Percentiles rank a stretch among this genome's conserved stretches.
Conservation (phyloP, 1,140 invertebrate genomes). For the Drosophila navojoa region DNA sequence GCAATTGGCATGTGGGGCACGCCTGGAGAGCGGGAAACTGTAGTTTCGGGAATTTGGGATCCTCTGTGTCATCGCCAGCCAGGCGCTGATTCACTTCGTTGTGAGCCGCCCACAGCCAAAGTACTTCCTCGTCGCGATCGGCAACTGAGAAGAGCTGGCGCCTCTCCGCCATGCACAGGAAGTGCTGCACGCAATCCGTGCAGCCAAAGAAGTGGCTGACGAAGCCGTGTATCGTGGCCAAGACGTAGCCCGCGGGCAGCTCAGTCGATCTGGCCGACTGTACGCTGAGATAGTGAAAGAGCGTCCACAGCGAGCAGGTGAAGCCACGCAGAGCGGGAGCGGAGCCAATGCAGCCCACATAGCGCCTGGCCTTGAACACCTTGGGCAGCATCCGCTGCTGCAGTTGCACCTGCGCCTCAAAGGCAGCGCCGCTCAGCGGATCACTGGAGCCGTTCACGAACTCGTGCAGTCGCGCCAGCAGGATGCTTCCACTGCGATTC, state of each 20-base stretch:
- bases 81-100: slow-evolving; percentile 96
- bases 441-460: slow-evolving; percentile 10
- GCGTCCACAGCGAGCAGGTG: slow-evolving; percentile 96
- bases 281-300: slow-evolving; percentile 97
- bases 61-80: slow-evolving; percentile 93
- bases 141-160: slow-evolving; percentile 88
- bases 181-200: slow-evolving; percentile 93
- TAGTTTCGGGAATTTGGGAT: slow-evolving; percentile 94
- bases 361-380: slow-evolving; percentile 85
- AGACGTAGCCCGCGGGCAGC: slow-evolving; percentile 85
- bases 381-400: slow-evolving; percentile 21
- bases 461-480: slow-evolving; percentile 31
- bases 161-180: slow-evolving; percentile 89
- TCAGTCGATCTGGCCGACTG: slow-evolving; percentile 86
- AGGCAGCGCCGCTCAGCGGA: slow-evolving; percentile 26
- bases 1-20: slow-evolving; percentile 87
- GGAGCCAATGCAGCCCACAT: slow-evolving; percentile 87
- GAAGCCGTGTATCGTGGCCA: slow-evolving; percentile 93
- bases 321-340: slow-evolving; percentile 91
- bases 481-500: slow-evolving; percentile 29
- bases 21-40: slow-evolving; percentile 91
- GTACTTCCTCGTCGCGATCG: slow-evolving; percentile 88
- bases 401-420: slow-evolving; percentile 26
- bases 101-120: slow-evolving; percentile 98
- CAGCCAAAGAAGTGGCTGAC: slow-evolving; percentile 97